phyloP scores from a whole-genome alignment of 2,797 vertebrate genomes.

The Hephaestus fuliginosus region DNA sequence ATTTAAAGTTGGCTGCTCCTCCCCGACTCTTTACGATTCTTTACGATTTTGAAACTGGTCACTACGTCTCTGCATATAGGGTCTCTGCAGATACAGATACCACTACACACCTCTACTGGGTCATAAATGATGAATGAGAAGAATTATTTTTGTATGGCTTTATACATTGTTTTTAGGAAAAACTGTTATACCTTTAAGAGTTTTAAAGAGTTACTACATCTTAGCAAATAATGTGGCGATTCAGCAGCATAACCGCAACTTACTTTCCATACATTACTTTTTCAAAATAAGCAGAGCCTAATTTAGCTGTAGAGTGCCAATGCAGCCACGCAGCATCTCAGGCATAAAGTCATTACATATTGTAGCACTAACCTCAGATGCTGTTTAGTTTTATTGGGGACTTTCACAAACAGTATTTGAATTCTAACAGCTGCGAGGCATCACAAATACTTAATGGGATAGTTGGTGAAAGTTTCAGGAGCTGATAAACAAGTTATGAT shows the following conservation, averaged over 20 bases:
- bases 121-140: no score
- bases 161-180: no score
- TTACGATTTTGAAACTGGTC: no score
- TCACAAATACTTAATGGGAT: background rate
- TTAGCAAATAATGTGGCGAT: background rate
- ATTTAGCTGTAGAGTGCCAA: background rate
- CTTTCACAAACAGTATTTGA: slow-evolving; percentile 10
- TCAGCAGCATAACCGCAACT: background rate
- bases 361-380: background rate
- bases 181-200: no score
- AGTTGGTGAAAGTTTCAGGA: slow-evolving; percentile 8
- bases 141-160: no score
- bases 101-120: no score
- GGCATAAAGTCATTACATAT: background rate
- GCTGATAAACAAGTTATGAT: slow-evolving; percentile 13
- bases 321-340: background rate
- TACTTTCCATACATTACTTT: background rate
- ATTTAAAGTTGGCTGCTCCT: no score
- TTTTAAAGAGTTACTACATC: background rate
- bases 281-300: background rate
- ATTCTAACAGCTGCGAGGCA: slow-evolving; percentile 5
- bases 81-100: no score
- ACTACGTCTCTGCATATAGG: no score
- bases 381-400: slow-evolving; percentile 18
- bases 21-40: no score